phyloP scores from a whole-genome alignment of 2,888 invertebrate species.

The Anarsia innoxiella region DNA sequence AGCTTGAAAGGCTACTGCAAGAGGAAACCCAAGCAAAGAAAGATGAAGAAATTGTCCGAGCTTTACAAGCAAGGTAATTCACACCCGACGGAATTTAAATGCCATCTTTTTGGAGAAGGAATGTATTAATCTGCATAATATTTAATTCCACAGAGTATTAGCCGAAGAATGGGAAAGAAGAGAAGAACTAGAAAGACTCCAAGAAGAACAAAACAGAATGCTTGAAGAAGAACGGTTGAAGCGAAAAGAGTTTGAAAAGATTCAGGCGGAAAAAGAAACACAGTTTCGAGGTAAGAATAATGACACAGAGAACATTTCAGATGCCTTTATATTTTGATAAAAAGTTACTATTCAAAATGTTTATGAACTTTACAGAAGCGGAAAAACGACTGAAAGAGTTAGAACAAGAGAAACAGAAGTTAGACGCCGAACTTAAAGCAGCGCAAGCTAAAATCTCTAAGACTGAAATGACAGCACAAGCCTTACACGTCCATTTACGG shows the following conservation, averaged over 20 bases:
- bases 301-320: not conserved
- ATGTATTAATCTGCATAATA: not conserved
- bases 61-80: constrained; percentile 76
- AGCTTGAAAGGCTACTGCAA: constrained; percentile 82
- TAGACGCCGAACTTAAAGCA: constrained; percentile 81
- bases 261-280: constrained; percentile 81
- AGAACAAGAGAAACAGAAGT: constrained; percentile 80
- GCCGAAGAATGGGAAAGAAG: constrained; percentile 90
- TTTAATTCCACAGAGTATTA: constrained; percentile 68
- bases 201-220: constrained; percentile 83
- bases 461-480: constrained; percentile 76
- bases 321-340: too few relatives aligned
- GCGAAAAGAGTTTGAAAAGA: constrained; percentile 81
- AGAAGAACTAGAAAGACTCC: constrained; percentile 86
- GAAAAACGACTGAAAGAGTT: constrained; percentile 79
- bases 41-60: constrained; percentile 87
- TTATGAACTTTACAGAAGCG: constrained; percentile 72
- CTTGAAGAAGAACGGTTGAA: constrained; percentile 84
- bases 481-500: constrained; percentile 57
- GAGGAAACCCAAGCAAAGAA: constrained; percentile 89
- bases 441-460: constrained; percentile 81
- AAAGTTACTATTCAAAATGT: too few relatives aligned
- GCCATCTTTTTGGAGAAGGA: not conserved
- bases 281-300: constrained; percentile 76
- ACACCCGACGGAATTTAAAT: not conserved